A percentile compares a stretch with the other conserved stretches of the same genome.
Conservation (phyloP, 2,888 invertebrate genomes). For the Cosmopolites sordidus region DNA sequence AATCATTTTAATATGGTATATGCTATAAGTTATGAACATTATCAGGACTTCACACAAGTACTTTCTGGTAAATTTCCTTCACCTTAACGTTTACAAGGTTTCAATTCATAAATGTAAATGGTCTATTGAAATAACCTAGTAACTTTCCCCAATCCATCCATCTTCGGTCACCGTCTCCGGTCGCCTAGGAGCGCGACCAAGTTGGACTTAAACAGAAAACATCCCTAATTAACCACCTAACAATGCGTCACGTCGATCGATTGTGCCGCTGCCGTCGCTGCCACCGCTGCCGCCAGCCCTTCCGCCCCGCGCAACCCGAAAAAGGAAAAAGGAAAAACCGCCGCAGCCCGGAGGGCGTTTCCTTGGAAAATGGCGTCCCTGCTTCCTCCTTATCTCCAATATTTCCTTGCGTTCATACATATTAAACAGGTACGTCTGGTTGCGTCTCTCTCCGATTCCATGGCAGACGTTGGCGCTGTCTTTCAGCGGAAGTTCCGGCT, state of each 20-base stretch:
- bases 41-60: too few species aligned
- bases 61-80: too few species aligned
- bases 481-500: not conserved
- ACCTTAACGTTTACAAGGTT: too few species aligned
- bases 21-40: too few species aligned
- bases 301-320: not conserved
- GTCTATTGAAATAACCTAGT: too few species aligned
- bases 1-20: too few species aligned
- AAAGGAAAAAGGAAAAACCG: slow-evolving; percentile 22
- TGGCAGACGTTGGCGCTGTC: not conserved
- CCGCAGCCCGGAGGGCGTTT: slow-evolving; percentile 38
- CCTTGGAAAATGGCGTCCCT: slow-evolving; percentile 42
- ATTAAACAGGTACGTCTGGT: slow-evolving; percentile 44
- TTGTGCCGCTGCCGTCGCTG: slow-evolving; percentile 10
- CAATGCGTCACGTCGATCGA: slow-evolving; percentile 26
- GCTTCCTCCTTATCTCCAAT: slow-evolving; percentile 47
- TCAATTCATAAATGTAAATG: too few species aligned
- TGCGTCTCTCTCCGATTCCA: slow-evolving; percentile 22
- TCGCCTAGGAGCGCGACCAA: slow-evolving; percentile 4
- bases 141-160: slow-evolving; percentile 5
- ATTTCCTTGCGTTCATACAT: slow-evolving; percentile 47
- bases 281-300: not conserved
- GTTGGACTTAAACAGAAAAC: slow-evolving; percentile 26
- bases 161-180: slow-evolving; percentile 17
- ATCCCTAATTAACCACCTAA: slow-evolving; percentile 27